A percentile compares a stretch with the other conserved stretches of the same genome.
These are phyloP conservation scores for Morpho deidamia DNA, from an alignment of 2,888 invertebrate species.

Conservation along the genomic window DNA sequence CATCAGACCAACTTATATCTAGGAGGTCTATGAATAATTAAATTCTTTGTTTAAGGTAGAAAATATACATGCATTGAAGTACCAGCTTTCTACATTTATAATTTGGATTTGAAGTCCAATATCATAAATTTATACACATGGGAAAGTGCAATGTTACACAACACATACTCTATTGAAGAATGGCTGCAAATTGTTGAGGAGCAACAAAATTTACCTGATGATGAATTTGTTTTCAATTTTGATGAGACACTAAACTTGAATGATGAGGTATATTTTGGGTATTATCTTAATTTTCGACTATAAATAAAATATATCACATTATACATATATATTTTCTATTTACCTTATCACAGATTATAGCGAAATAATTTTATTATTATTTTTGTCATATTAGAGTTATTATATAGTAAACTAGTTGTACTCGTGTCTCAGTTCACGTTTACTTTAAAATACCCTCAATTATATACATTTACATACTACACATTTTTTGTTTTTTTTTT, in stretches of 20 bases:
- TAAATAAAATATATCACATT: no score
- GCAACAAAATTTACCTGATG: slow-evolving; percentile 53
- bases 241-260: slow-evolving; percentile 27
- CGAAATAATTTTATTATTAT: no score
- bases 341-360: no score
- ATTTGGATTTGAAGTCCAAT: slow-evolving; percentile 55
- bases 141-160: slow-evolving; percentile 36
- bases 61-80: slow-evolving; percentile 76
- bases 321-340: no score
- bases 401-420: no score
- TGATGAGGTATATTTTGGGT: slow-evolving; percentile 36
- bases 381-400: no score
- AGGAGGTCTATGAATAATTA: background rate
- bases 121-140: slow-evolving; percentile 49
- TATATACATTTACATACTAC: no score
- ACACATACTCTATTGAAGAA: slow-evolving; percentile 35
- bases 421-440: no score
- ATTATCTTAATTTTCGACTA: no score
- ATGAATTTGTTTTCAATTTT: slow-evolving; percentile 43
- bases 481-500: background rate
- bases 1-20: no score
- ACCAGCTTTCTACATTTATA: slow-evolving; percentile 80
- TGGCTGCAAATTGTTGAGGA: slow-evolving; percentile 47
- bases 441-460: no score
- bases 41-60: slow-evolving; percentile 40